A percentile compares a stretch with the other conserved stretches of the same genome.
Conservation (phyloP, 2,888 invertebrate genomes). For the Eupelmus urozonus region DNA sequence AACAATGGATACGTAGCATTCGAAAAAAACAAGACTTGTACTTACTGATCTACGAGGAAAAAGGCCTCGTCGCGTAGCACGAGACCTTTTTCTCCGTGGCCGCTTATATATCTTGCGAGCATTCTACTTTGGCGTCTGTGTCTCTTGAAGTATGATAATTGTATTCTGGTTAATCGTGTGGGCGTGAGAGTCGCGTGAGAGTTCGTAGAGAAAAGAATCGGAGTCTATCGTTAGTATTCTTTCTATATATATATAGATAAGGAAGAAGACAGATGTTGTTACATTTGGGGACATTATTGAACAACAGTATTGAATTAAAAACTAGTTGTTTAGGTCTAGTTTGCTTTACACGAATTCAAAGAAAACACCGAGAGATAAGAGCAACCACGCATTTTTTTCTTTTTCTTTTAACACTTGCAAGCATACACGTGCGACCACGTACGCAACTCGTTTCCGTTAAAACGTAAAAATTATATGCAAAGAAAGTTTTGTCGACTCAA, state of each 20-base stretch:
- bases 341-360: slow-evolving; percentile 41
- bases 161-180: slow-evolving; percentile 6
- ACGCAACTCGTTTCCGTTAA: neutral
- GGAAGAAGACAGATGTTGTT: no score
- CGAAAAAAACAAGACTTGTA: slow-evolving; percentile 24
- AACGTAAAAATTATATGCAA: neutral
- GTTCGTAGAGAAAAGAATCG: slow-evolving; percentile 2
- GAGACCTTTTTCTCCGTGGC: slow-evolving; percentile 14
- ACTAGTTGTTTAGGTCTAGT: slow-evolving; percentile 68
- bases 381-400: neutral
- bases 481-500: slow-evolving; percentile 32
- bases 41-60: slow-evolving; percentile 18
- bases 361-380: neutral
- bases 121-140: slow-evolving; percentile 29
- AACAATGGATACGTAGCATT: no score
- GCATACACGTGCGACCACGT: no score
- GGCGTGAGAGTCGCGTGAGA: slow-evolving; percentile 4
- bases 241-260: slow-evolving; percentile 18
- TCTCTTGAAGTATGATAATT: slow-evolving; percentile 1
- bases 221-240: slow-evolving; percentile 5
- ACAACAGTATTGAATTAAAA: slow-evolving; percentile 65
- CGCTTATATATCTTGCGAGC: neutral
- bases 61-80: neutral
- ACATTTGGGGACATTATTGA: slow-evolving; percentile 27
- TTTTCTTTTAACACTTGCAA: neutral